Base-by-base conservation (phyloP, 1,140 invertebrate genomes). In the Theocolax elegans region DNA sequence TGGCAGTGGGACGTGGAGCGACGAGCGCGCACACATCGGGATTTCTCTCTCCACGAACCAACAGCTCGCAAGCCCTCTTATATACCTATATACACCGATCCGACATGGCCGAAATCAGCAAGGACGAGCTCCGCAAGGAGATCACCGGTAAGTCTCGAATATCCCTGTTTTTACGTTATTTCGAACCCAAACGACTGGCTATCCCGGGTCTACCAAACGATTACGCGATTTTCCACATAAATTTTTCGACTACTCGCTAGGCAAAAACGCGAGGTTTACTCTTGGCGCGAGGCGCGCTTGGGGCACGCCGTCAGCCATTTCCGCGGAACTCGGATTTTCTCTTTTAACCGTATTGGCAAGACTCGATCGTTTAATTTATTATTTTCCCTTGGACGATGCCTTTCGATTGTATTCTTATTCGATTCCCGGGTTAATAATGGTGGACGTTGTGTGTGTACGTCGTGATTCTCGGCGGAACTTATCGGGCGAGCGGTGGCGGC, bases 121-220 rank as follows among this genome's bases (percentile, higher is more conserved):
- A 91, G 80, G 89, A 90, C 83, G 88, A 91, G 75, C 86, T 92
- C 75, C 88, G 89, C 80, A 90, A 90, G 82, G 90, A 91, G 85
- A 91, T 92, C 77, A 88, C 87, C 86, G 90, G 91, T 92, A 88
- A 90, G 86, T 88, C 29, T 3, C 13, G 23, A 75, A 25, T 83
- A 82, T 81, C 78, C 79, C 81, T 77, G 78, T 15, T 78, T 78
- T 74, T 85, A 83, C 78, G 51, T 1, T 12, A 75, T n/a, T 31
- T 0, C 12, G 19, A 10, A 1, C n/a, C n/a, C n/a, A n/a, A n/a
- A n/a, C n/a, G n/a, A n/a, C n/a, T n/a, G n/a, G n/a, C n/a, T n/a
- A n/a, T n/a, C n/a, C n/a, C n/a, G n/a, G n/a, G n/a, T n/a, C n/a
- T n/a, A n/a, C n/a, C n/a, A n/a, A n/a, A n/a, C n/a, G n/a, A 48